Percentiles rank a stretch among this genome's conserved stretches.
phyloP scores from a whole-genome alignment of 2,113 vertebrate species.

The Fulmarus glacialis region DNA sequence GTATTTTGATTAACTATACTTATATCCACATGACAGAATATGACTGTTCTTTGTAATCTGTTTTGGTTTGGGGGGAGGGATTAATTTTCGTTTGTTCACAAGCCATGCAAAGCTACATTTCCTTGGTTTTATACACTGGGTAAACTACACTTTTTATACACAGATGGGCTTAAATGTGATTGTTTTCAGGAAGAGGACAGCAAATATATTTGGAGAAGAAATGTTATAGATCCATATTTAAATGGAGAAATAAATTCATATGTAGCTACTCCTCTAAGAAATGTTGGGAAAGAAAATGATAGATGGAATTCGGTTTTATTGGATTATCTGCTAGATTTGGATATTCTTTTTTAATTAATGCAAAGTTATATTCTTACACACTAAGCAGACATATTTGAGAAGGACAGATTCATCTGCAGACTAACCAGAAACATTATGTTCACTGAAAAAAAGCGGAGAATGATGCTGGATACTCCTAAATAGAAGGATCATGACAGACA shows the following conservation, averaged over 20 bases:
- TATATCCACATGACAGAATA: neutral
- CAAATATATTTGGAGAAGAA: neutral
- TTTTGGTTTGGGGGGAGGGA: neutral
- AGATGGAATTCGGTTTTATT: neutral
- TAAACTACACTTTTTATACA: neutral
- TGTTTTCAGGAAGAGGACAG: neutral
- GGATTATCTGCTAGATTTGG: neutral
- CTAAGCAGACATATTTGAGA: neutral
- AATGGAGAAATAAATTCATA: neutral
- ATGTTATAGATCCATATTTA: neutral
- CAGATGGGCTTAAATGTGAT: neutral
- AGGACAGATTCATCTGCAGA: neutral
- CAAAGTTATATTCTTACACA: neutral
- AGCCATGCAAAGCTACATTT: neutral
- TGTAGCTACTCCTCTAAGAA: neutral
- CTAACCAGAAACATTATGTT: neutral
- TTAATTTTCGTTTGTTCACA: neutral
- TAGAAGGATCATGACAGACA: neutral
- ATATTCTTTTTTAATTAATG: neutral
- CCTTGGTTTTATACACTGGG: neutral
- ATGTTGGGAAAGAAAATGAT: neutral
- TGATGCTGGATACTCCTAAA: neutral
- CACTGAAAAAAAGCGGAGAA: neutral
- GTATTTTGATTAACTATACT: neutral
- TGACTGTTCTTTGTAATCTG: neutral